Evolutionary conservation across 1,140 invertebrate genomes (phyloP).

Genomic region (Camponotus vicinus): DNA sequence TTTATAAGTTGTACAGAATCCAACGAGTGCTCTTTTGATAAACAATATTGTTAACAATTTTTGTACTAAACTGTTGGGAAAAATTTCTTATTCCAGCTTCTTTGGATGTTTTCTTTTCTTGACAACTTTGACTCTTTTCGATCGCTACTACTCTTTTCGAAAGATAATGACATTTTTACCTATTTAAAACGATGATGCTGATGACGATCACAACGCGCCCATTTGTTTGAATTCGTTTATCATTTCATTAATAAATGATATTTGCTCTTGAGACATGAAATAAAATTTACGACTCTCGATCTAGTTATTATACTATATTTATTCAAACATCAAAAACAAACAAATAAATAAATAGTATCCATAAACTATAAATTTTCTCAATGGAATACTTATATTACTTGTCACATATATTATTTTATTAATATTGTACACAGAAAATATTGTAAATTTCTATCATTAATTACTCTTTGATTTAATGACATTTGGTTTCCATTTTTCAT

Average conservation of each 20-base stretch:
- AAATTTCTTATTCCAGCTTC: background rate
- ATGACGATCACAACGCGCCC: conserved; percentile 31
- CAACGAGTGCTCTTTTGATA: no score
- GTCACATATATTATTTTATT: no score
- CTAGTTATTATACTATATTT: background rate
- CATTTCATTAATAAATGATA: no score
- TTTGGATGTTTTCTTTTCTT: background rate
- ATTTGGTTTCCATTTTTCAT: no score
- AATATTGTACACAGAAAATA: no score
- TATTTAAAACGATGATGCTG: conserved; percentile 5
- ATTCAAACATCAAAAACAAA: background rate
- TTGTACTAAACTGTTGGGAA: background rate
- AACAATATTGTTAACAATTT: no score
- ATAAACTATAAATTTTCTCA: no score
- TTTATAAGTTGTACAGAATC: background rate
- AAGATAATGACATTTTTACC: background rate
- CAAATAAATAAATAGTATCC: no score
- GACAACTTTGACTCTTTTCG: background rate
- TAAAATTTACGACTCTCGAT: background rate
- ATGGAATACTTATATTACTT: no score
- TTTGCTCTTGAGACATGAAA: background rate
- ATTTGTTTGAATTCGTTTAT: background rate
- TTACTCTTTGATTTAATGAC: no score
- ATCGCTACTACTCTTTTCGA: background rate
- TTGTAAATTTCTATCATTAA: no score